phyloP scores from a whole-genome alignment of 2,888 invertebrate genomes.

The Fragum whitleyi region DNA sequence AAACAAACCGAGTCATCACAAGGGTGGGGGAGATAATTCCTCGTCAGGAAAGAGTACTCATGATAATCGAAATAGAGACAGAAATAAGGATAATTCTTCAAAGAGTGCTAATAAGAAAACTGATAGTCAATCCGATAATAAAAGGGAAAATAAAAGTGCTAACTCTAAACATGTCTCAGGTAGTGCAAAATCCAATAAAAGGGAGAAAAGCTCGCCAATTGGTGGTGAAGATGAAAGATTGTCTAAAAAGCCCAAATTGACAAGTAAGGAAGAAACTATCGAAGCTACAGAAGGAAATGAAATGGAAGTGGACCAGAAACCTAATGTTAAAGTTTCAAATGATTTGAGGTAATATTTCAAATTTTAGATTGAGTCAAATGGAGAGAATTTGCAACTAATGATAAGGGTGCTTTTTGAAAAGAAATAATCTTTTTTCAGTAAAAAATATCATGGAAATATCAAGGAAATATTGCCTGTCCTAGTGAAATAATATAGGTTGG shows the following conservation, averaged over 20 bases:
- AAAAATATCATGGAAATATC: too few species aligned
- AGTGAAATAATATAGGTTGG: too few species aligned
- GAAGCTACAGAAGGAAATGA: not conserved
- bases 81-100: not conserved
- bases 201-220: conserved; percentile 12
- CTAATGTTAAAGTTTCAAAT: conserved; percentile 41
- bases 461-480: too few species aligned
- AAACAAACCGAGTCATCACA: conserved; percentile 29
- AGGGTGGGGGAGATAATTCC: conserved; percentile 14
- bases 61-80: conserved; percentile 15
- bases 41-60: conserved; percentile 14
- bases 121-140: conserved; percentile 24
- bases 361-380: too few species aligned
- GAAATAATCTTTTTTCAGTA: too few species aligned
- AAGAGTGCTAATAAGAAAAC: not conserved
- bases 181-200: conserved; percentile 1
- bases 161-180: not conserved
- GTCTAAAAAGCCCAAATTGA: conserved; percentile 34
- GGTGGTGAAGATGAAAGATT: conserved; percentile 25
- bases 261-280: not conserved
- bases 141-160: conserved; percentile 23
- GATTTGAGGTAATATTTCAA: conserved; percentile 62
- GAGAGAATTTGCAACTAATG: too few species aligned
- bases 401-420: too few species aligned
- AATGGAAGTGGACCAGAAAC: conserved; percentile 10